Evolutionary conservation across 2,113 vertebrate species (phyloP), one percentile per base, ranked within the genome.

Genomic region (Myxocyprinus asiaticus): DNA sequence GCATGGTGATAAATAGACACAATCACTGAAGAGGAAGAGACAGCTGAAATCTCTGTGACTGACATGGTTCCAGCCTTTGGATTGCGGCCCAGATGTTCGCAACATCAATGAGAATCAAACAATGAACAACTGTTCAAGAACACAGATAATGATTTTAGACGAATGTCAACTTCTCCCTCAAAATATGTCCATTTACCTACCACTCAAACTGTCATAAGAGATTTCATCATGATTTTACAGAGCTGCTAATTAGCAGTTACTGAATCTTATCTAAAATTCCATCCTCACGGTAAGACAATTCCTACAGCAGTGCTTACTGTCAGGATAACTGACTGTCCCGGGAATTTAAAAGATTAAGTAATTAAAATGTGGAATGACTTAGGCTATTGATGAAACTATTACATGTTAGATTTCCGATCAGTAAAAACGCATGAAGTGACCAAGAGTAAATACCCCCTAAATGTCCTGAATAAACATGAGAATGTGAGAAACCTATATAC

Each of bases 61-160:
- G 76, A 79, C 58, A 64, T 62, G 58, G 50, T 53, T 79, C 61
- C 68, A 70, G 59, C 42, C 15, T 51, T 79, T 79, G 77, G 68
- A 79, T 48, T 11, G 47, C 33, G 64, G 77, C 77, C 77, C 77
- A 72, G 67, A 63, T 79, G 59, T 74, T 66, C 61, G 55, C 14
- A 61, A 74, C 68, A 66, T 80, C 68, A 55, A 11, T 80, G 62
- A 66, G 50, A 65, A 65, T 43, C 14, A 55, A 4, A 56, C 48
- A 15, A 76, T 47, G n/a, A 65, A 65, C 68, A 58, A 58, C 5
- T 43, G 33, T 15, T 55, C 61, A 65, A 55, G 33, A 65, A 42
- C 15, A 74, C 9, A 12, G 45, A 76, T 15, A 55, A 65, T 65
- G 12, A 65, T 65, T 22, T 65, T 76, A 15, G 22, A 47, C 50